These are phyloP conservation scores for Bicyclus anynana DNA, from an alignment of 1,140 invertebrate genomes.

Conservation along the genomic window DNA sequence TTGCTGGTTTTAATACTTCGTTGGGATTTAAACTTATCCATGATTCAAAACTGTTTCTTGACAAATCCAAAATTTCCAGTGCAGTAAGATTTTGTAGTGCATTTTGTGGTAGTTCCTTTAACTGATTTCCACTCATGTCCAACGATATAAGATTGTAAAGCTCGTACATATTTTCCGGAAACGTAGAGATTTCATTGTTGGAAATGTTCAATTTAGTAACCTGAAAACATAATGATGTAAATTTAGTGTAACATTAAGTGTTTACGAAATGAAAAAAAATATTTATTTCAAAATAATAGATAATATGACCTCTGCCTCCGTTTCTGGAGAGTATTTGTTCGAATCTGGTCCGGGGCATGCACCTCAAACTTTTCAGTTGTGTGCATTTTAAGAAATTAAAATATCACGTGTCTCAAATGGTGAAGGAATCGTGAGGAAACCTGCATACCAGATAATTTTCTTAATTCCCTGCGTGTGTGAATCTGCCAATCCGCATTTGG, in stretches of 20 bases:
- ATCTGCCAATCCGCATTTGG: too few relatives aligned
- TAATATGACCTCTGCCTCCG: too few relatives aligned
- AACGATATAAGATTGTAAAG: constrained; percentile 71
- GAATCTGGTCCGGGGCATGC: too few relatives aligned
- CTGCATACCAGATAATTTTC: too few relatives aligned
- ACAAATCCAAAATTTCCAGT: constrained; percentile 75
- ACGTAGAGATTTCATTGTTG: constrained; percentile 78
- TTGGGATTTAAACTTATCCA: constrained; percentile 77
- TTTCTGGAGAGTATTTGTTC: too few relatives aligned
- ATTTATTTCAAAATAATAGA: constrained; percentile 50
- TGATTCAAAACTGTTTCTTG: constrained; percentile 74
- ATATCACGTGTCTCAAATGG: too few relatives aligned
- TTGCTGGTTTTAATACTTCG: constrained; percentile 58
- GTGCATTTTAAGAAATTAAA: too few relatives aligned
- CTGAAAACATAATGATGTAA: constrained; percentile 49
- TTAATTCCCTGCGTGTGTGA: too few relatives aligned
- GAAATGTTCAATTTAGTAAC: constrained; percentile 78
- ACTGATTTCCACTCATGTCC: constrained; percentile 78
- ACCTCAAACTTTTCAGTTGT: too few relatives aligned
- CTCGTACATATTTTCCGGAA: constrained; percentile 66
- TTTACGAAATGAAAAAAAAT: too few relatives aligned
- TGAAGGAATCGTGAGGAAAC: too few relatives aligned
- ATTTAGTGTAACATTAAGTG: too few relatives aligned
- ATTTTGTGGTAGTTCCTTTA: constrained; percentile 58
- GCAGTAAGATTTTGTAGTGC: constrained; percentile 72